Evolutionary conservation across 2,888 invertebrate genomes (phyloP).

Genomic region (Lycocerus yunnanus): DNA sequence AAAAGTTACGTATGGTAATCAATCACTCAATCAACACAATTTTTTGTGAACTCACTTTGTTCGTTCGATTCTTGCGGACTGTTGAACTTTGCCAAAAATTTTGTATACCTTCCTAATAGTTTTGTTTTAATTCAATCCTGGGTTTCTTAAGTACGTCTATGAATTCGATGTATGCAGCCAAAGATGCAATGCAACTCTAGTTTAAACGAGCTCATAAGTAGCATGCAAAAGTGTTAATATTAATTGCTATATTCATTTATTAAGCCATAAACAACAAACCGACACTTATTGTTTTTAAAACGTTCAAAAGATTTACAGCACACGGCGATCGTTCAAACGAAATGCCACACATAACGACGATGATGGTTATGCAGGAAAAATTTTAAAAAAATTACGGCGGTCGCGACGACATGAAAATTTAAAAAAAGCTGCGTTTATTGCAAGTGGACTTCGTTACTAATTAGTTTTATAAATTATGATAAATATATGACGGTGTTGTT

Average conservation of each 20-base stretch:
- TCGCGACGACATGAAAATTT: not conserved
- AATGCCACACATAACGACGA: not conserved
- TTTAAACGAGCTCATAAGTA: not conserved
- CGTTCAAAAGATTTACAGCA: not conserved
- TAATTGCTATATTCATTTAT: not conserved
- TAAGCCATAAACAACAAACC: constrained; percentile 10
- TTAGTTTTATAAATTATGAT: not conserved
- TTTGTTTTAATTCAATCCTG: not conserved
- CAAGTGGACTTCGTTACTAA: not conserved
- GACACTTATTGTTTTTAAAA: constrained; percentile 20
- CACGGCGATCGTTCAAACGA: not conserved
- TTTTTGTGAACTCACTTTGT: not conserved
- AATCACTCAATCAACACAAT: not conserved
- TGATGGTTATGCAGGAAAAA: not conserved
- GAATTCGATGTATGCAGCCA: not conserved
- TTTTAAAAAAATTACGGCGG: not conserved
- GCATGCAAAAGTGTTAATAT: not conserved
- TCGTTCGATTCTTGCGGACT: not conserved
- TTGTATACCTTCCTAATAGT: not conserved
- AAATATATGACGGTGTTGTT: not conserved
- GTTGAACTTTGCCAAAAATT: not conserved
- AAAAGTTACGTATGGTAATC: not conserved
- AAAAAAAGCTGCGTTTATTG: not conserved
- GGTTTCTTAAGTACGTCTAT: not conserved
- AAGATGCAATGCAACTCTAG: not conserved